Evolutionary conservation across 2,888 invertebrate genomes (phyloP), one percentile per base, ranked within the genome.

Genomic region (Formica aserva): DNA sequence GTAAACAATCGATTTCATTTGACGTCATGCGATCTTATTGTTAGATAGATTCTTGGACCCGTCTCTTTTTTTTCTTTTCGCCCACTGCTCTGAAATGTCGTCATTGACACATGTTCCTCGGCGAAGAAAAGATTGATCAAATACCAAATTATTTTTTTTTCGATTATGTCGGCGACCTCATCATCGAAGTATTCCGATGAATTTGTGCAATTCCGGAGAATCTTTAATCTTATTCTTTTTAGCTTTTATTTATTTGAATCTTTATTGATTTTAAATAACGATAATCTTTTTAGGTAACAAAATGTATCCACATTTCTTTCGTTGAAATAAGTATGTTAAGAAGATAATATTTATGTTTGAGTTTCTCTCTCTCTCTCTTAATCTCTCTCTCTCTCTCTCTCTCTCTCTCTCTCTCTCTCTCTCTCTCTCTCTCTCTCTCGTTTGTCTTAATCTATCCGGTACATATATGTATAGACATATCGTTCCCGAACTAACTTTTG

Each of bases 1-100:
- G 45, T 66, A 85, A 87, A 88, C 62, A 85, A 62, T 65, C 55
- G 32, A 72, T 63, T 45, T 22, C 18, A 18, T 29, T 72, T 82
- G 71, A 69, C 78, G 67, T 82, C 82, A 84, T 15, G 8, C 48
- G 18, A 3, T 5, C 18, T n/a, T 67, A 45, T 55, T 48, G 9
- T 26, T 15, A 6, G n/a, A 52, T 52, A 38, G 29, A n/a, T 52
- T 78, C 52, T 52, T 52, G 52, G 35, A 15, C n/a, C 5, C 13
- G 29, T 4, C 2, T 5, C 1, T 22, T 60, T 38, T 38, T 71
- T 1, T 62, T 48, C 65, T 8, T 38, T 52, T 57, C n/a, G 3
- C 11, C 3, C 57, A 32, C 11, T 18, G 55, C 8, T 2, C 2
- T n/a, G 6, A n/a, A 18, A 8, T 6, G 55, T 55, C 29, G 22